Evolutionary conservation across 2,797 vertebrate species (phyloP).

Genomic region (Girardinus metallicus): DNA sequence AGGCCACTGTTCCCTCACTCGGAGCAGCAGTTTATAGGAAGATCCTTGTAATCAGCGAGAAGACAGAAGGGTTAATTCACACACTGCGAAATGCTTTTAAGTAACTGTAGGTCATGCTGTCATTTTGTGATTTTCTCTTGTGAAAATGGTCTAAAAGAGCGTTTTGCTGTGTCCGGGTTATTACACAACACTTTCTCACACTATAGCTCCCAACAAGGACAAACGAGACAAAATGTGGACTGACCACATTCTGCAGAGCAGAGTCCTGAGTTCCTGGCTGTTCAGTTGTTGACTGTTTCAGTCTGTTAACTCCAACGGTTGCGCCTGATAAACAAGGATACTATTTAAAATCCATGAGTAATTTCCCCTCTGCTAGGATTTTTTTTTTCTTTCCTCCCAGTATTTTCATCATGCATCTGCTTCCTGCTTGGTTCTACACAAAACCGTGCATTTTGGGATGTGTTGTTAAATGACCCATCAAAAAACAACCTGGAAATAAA

Average conservation of each 20-base stretch:
- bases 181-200: conserved; percentile 6
- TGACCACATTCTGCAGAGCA: conserved; percentile 49
- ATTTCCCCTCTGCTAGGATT: not conserved
- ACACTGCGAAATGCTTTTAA: conserved; percentile 21
- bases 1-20: conserved; percentile 61
- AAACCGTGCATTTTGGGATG: conserved; percentile 10
- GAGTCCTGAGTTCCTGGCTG: conserved; percentile 40
- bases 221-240: conserved; percentile 65
- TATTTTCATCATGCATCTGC: conserved; percentile 18
- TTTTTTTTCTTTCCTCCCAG: not conserved
- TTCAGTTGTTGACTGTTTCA: conserved; percentile 13
- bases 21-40: conserved; percentile 59
- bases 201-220: conserved; percentile 1
- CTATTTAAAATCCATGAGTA: not conserved
- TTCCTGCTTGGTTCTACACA: conserved; percentile 7
- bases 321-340: conserved; percentile 14
- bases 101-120: conserved; percentile 18
- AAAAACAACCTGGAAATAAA: conserved; percentile 23
- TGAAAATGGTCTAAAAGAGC: conserved; percentile 21
- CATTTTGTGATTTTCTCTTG: conserved; percentile 1
- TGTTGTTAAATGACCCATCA: conserved; percentile 3
- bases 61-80: conserved; percentile 36
- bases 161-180: conserved; percentile 8
- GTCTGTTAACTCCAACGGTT: conserved; percentile 7
- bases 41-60: conserved; percentile 64